Evolutionary conservation across 2,113 vertebrate species (phyloP).

Genomic region (Emberiza fucata): DNA sequence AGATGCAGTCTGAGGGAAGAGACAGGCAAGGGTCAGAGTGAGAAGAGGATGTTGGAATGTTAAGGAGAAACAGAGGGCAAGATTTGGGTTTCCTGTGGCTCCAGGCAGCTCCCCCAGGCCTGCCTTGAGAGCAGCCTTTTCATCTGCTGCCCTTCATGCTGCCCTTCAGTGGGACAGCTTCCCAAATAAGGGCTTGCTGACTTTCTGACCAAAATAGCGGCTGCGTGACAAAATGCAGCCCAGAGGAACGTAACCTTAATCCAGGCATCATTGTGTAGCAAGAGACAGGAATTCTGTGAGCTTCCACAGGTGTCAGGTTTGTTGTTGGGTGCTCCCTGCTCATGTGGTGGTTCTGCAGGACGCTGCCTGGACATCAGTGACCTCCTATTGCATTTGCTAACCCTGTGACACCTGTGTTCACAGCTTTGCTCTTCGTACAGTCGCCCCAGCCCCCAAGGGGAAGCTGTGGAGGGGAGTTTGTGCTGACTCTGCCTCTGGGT

Average conservation of each 20-base stretch:
- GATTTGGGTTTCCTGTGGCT: not conserved
- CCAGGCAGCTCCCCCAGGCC: not conserved
- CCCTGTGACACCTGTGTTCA: not conserved
- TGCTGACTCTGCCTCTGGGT: rapidly evolving
- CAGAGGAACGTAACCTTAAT: constrained; percentile 49
- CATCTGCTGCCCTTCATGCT: constrained; percentile 44
- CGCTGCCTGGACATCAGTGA: rapidly evolving
- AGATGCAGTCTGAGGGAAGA: not conserved
- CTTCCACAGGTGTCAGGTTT: constrained; percentile 46
- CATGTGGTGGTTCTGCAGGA: not conserved
- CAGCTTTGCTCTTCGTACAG: not conserved
- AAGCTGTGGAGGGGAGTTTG: not conserved
- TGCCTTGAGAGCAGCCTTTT: not conserved
- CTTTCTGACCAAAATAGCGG: constrained; percentile 66
- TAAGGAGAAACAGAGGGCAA: not conserved
- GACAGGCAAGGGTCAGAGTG: not conserved
- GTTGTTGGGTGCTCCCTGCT: not conserved
- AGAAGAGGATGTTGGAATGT: not conserved
- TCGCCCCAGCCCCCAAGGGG: not conserved
- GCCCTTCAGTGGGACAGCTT: constrained; percentile 53
- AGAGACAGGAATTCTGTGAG: not conserved
- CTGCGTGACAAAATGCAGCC: constrained; percentile 66
- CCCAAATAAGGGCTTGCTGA: constrained; percentile 66
- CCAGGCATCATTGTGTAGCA: constrained; percentile 57
- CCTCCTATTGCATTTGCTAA: not conserved